phyloP scores from a whole-genome alignment of 1,140 invertebrate species.

The Saxidomus purpurata region DNA sequence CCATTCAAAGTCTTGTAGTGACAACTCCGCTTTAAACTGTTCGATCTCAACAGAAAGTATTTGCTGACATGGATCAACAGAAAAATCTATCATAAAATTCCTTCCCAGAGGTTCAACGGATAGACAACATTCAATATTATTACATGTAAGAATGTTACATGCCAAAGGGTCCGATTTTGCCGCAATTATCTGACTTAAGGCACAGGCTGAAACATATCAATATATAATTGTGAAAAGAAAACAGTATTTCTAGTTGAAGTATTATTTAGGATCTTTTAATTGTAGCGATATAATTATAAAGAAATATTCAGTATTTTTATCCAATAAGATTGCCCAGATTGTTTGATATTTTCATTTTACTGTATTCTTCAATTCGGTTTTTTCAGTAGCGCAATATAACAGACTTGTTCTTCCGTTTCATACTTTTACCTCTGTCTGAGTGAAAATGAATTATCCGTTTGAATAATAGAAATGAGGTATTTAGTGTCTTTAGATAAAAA shows the following conservation, averaged over 20 bases:
- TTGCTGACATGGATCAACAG: constrained; percentile 51
- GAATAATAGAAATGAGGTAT: no score
- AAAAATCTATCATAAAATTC: constrained; percentile 33
- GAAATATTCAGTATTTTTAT: no score
- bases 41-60: constrained; percentile 41
- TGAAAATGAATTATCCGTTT: no score
- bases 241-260: neutral
- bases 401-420: no score
- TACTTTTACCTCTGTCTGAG: no score
- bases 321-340: no score
- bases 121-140: constrained; percentile 60
- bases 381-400: no score
- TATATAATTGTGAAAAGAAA: neutral
- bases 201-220: constrained; percentile 40
- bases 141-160: constrained; percentile 47
- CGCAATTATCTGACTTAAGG: neutral
- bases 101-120: neutral
- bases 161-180: neutral
- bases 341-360: no score
- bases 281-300: neutral
- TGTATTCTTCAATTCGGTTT: no score
- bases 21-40: constrained; percentile 20
- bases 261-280: neutral
- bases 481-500: no score
- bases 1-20: constrained; percentile 53